Percentiles rank a stretch among this genome's conserved stretches.
Conservation (phyloP, 2,888 invertebrate species). For the Neuroscelio doddi region DNA sequence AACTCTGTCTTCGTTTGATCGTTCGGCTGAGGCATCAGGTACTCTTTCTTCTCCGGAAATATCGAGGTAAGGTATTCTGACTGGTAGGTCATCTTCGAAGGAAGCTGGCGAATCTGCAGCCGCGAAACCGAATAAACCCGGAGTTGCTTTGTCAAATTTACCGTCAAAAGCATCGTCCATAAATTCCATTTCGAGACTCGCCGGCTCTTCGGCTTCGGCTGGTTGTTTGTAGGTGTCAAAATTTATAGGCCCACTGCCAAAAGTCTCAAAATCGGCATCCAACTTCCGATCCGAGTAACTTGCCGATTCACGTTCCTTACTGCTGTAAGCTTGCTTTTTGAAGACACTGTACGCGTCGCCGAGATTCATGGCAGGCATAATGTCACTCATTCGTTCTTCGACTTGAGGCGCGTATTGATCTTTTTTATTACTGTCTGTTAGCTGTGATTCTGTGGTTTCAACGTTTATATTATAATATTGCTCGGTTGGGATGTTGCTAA, state of each 20-base stretch:
- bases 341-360: conserved; percentile 28
- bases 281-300: neutral
- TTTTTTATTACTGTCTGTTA: no score
- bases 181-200: neutral
- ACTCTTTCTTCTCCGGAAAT: neutral
- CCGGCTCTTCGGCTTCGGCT: neutral
- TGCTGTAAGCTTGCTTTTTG: conserved; percentile 26
- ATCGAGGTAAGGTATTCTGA: neutral
- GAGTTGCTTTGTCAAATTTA: neutral
- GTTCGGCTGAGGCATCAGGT: conserved; percentile 17
- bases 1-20: conserved; percentile 16
- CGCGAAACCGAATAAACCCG: neutral
- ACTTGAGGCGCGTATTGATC: conserved; percentile 6
- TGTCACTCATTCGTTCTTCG: conserved; percentile 20
- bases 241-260: neutral
- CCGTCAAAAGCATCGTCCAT: neutral
- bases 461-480: conserved; percentile 1
- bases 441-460: no score
- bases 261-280: neutral
- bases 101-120: neutral
- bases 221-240: neutral
- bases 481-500: no score
- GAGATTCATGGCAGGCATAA: conserved; percentile 11
- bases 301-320: conserved; percentile 8
- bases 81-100: neutral